Base-by-base conservation (phyloP, 2,797 vertebrate species). In the Tachyglossus aculeatus region DNA sequence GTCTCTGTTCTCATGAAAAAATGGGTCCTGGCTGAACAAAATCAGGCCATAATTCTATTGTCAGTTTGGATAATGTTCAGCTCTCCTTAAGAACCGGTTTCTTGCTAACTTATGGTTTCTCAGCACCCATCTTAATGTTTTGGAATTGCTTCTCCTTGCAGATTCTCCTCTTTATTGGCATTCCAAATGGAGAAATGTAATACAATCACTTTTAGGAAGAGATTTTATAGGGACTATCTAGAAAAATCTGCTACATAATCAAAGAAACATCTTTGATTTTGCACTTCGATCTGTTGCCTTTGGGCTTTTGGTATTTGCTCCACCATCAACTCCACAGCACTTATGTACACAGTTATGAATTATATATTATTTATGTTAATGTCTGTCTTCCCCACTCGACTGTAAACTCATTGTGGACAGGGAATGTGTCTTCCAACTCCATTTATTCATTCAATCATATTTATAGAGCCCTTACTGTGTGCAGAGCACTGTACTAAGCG, bases 241-340 rank as follows among this genome's bases (percentile, higher is more conserved):
- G 65, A 32, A 67, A 73, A 63, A 68, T 73, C 52, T 59, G 51
- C 47, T 61, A 31, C 2, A 51, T 62, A 74, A 61, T 77, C 61
- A 83, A 81, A 80, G 56, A n/a, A 73, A 34, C 34, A 18, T 14
- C 21, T 50, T 77, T 61, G 6, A n/a, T n/a, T n/a, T n/a, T n/a
- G n/a, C n/a, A n/a, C n/a, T n/a, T n/a, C n/a, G n/a, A n/a, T n/a
- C n/a, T n/a, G n/a, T n/a, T n/a, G n/a, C n/a, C n/a, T n/a, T n/a
- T n/a, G n/a, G n/a, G n/a, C n/a, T n/a, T n/a, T n/a, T n/a, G n/a
- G n/a, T n/a, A n/a, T n/a, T n/a, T n/a, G n/a, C n/a, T n/a, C n/a
- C n/a, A n/a, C n/a, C n/a, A n/a, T n/a, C n/a, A n/a, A n/a, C n/a
- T n/a, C n/a, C n/a, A n/a, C n/a, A n/a, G n/a, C n/a, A n/a, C n/a